Evolutionary conservation across 2,888 invertebrate genomes (phyloP), one percentile per base, ranked within the genome.

Genomic region (Girardia tigrina): DNA sequence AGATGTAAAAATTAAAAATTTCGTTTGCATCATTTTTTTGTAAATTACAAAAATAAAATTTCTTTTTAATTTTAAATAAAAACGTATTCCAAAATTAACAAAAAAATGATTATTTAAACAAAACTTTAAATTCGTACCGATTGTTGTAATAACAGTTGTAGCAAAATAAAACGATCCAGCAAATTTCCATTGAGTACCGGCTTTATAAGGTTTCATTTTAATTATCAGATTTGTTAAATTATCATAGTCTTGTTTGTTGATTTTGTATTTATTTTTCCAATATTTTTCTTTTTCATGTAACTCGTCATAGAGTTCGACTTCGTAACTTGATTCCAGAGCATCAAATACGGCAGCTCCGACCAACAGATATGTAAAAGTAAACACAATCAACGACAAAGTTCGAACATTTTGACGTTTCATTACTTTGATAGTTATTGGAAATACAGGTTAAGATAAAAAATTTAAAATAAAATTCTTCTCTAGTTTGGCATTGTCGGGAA

Each of bases 141-240:
- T 97, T 88, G 95, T 94, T 16, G 95, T 95, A 72, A 95, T 94
- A 0, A 97, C 94, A 0, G 95, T 95, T 0, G 94, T 92, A 82
- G 95, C 94, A 84, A 98, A 98, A 85, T 98, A 98, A 75, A 98
- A 94, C 79, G 98, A 95, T 42, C 97, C 97, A 0, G 94, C 92
- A 85, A 98, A 98, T 86, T 98, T 98, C 98, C 98, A 98, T 85
- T 98, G 98, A 0, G 94, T 94, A 0, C 97, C 97, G 0, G 97
- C 92, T 84, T 93, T 93, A 85, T 98, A 94, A 0, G 98, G 97
- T 80, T 95, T 94, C 82, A 91, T 92, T 85, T 93, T 91, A 78
- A 97, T 92, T 20, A 97, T 92, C 79, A 94, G 90, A 85, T 92
- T 91, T 84, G 93, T 89, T 77, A 86, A 78, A 89, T 93, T 91